phyloP scores from a whole-genome alignment of 1,140 invertebrate species.

The Drosophila lacertosa region DNA sequence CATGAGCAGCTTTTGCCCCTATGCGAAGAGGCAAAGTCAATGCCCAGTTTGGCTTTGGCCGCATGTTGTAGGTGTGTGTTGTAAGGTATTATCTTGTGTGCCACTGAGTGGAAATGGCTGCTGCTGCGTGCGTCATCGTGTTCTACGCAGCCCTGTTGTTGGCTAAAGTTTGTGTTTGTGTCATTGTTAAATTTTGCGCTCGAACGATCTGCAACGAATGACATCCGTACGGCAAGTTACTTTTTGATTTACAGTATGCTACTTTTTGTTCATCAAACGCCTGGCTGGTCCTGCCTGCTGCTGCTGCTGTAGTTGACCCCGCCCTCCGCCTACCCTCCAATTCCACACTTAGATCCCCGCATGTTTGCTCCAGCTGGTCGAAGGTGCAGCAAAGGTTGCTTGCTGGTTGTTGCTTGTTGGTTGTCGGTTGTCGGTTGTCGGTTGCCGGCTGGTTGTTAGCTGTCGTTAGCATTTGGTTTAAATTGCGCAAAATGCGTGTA shows the following conservation, averaged over 20 bases:
- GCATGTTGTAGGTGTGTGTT: constrained; percentile 77
- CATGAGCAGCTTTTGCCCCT: constrained; percentile 78
- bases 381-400: constrained; percentile 78
- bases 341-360: not conserved
- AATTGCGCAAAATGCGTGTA: constrained; percentile 83
- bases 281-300: constrained; percentile 31
- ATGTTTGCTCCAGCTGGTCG: constrained; percentile 36
- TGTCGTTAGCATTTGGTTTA: constrained; percentile 83
- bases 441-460: constrained; percentile 60
- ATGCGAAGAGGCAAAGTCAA: constrained; percentile 50
- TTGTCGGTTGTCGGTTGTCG: constrained; percentile 60
- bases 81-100: constrained; percentile 79
- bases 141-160: constrained; percentile 55
- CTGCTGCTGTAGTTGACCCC: constrained; percentile 1
- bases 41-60: constrained; percentile 18
- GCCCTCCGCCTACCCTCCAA: not conserved
- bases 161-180: constrained; percentile 73
- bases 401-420: constrained; percentile 61
- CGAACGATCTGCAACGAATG: constrained; percentile 81
- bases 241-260: constrained; percentile 82
- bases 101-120: constrained; percentile 54
- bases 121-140: constrained; percentile 52
- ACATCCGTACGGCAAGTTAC: constrained; percentile 81
- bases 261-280: constrained; percentile 77
- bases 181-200: constrained; percentile 83